Conservation (phyloP, 2,797 vertebrate genomes). For the Nannoperca obscura region DNA sequence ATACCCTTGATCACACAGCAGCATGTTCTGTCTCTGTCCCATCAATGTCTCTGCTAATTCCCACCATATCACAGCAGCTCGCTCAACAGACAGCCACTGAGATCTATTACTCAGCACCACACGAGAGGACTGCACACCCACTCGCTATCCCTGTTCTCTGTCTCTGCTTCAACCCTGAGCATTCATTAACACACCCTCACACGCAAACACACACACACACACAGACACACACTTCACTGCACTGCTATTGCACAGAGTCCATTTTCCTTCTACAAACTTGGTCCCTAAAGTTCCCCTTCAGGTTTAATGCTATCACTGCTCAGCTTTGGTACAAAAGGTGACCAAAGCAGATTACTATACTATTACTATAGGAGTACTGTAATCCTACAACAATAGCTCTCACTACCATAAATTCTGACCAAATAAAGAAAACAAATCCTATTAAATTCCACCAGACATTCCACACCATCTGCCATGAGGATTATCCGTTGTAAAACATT, state of each 20-base stretch:
- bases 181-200: constrained; percentile 43
- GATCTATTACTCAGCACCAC: constrained; percentile 44
- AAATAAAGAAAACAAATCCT: background rate
- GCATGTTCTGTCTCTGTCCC: constrained; percentile 27
- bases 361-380: background rate
- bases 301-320: constrained; percentile 19
- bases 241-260: constrained; percentile 30
- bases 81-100: constrained; percentile 47
- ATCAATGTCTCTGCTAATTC: constrained; percentile 45
- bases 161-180: constrained; percentile 30
- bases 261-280: constrained; percentile 17
- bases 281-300: constrained; percentile 35
- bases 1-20: constrained; percentile 38
- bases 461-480: background rate
- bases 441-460: background rate
- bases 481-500: background rate
- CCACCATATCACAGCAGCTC: constrained; percentile 43
- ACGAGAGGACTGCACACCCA: constrained; percentile 42
- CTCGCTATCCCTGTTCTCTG: constrained; percentile 22
- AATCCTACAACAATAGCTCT: background rate
- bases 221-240: constrained; percentile 32
- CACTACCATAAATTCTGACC: background rate
- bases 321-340: background rate
- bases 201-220: constrained; percentile 30
- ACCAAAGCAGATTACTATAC: background rate